A percentile compares a stretch with the other conserved stretches of the same genome.
These are phyloP conservation scores for Vipera latastei DNA, from an alignment of 2,797 vertebrate species.

Conservation along the genomic window DNA sequence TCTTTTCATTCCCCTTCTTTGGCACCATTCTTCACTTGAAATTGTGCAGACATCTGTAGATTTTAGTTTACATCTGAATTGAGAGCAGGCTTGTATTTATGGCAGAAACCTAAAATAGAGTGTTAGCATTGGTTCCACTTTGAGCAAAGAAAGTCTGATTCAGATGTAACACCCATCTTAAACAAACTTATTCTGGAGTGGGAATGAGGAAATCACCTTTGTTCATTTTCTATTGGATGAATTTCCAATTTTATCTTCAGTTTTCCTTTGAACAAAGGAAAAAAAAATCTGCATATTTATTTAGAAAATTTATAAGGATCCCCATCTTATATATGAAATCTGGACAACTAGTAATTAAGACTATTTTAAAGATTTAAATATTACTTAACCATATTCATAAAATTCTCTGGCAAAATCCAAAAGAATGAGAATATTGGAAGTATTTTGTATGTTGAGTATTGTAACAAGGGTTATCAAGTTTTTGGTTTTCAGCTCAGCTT, in stretches of 20 bases:
- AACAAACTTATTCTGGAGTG: background rate
- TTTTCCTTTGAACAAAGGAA: background rate
- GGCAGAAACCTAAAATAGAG: background rate
- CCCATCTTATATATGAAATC: background rate
- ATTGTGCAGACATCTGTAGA: background rate
- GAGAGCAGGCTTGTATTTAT: background rate
- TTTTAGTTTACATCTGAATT: background rate
- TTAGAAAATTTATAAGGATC: background rate
- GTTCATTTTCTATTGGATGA: background rate
- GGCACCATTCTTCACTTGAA: slow-evolving; percentile 2
- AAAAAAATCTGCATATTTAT: background rate
- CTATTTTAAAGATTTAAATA: background rate
- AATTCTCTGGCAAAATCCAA: background rate
- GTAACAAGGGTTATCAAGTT: background rate
- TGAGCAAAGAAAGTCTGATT: background rate
- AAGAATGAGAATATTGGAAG: background rate
- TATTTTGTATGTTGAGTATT: background rate
- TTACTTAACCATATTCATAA: background rate
- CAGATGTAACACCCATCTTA: background rate
- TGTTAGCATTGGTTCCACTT: background rate
- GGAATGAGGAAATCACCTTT: background rate
- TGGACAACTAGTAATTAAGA: background rate
- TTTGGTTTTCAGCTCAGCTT: background rate
- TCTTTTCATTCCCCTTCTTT: background rate
- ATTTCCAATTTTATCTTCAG: background rate